Conservation (phyloP, 2,797 vertebrate species). For the Eurystomus glaucurus region DNA sequence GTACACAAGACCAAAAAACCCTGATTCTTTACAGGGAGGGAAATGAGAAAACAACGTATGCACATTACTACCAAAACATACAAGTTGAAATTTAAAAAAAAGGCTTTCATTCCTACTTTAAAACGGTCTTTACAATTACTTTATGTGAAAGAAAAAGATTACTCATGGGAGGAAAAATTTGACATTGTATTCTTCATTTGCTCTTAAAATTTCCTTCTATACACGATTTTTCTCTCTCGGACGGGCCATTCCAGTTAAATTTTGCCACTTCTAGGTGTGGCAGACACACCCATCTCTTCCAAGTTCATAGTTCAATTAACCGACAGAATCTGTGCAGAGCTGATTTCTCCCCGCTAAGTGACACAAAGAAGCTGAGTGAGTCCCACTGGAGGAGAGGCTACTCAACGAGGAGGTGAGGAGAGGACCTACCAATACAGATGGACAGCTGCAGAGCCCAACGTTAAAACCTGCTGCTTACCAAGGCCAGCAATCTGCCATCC, state of each 20-base stretch:
- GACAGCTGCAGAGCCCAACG: fast-evolving
- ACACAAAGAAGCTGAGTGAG: background rate
- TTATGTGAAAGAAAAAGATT: background rate
- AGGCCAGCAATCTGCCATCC: slow-evolving; percentile 92
- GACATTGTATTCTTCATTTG: background rate
- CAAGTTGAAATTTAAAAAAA: background rate
- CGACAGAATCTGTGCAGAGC: background rate
- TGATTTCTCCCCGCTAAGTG: background rate
- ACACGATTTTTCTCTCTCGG: background rate
- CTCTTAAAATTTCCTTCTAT: background rate
- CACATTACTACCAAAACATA: background rate
- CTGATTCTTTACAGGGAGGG: background rate
- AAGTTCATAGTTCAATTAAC: background rate
- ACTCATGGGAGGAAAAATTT: background rate
- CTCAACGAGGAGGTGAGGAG: background rate
- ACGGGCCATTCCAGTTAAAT: background rate
- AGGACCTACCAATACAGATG: background rate
- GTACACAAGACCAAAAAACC: fast-evolving
- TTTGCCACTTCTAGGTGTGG: background rate
- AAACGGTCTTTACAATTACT: background rate
- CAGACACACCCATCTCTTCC: background rate
- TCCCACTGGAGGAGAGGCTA: background rate
- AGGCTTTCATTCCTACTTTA: background rate
- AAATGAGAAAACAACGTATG: background rate
- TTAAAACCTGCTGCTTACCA: slow-evolving; percentile 84